Evolutionary conservation across 2,888 invertebrate species (phyloP), one percentile per base, ranked within the genome.

Genomic region (Panzeria rudis): DNA sequence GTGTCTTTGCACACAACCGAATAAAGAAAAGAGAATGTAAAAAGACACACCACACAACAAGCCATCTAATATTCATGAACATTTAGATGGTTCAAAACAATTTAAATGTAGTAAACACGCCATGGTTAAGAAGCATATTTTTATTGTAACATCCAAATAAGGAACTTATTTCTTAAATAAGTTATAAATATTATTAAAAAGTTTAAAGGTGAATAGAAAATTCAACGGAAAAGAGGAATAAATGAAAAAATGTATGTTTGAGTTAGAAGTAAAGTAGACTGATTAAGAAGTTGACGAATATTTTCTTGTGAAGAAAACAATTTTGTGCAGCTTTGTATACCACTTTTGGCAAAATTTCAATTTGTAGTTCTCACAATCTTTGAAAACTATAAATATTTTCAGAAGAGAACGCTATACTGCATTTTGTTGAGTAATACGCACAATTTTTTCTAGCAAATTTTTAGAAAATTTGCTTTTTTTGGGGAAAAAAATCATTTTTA

Each of bases 101-200:
- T 84, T 72, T 80, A 76, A 80, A 80, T 80, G 66, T 68, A 68
- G 61, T 84, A 76, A 80, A 80, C 84, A 84, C 80, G 84, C 80
- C 76, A 84, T 54, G 44, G 32, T 47, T 79, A 80, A 82, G 47
- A 64, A 71, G 41, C 25, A 62, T 35, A 23, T 47, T 29, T 25
- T 71, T 56, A 35, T 59, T 72, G 38, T 15, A 29, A 47, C 35
- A 68, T 35, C 23, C n/a, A 20, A 41, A 7, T 35, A 35, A 47
- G 35, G 23, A 47, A 50, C 32, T 47, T 15, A 4, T 23, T 83
- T 72, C 61, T 61, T 78, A 72, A 78, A 78, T 72, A 72, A 64
- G 25, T 56, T 72, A 56, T 80, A 56, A 78, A 78, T 25, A 20
- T 78, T 62, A 68, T 25, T 35, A 17, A 71, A 72, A 35, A n/a